Evolutionary conservation across 2,797 vertebrate species (phyloP).

Genomic region (Gallinago stenura): DNA sequence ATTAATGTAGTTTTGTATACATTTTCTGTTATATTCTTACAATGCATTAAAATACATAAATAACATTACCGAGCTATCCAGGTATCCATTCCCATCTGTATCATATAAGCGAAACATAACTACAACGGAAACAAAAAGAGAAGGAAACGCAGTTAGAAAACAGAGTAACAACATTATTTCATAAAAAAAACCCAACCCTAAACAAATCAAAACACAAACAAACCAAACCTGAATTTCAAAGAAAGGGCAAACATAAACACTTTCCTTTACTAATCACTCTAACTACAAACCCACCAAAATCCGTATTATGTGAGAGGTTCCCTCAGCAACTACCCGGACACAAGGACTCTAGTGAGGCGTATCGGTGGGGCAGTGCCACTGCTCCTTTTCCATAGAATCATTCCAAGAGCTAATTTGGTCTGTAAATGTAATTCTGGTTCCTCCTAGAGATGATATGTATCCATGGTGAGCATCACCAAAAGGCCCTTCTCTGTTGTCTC

Average conservation of each 20-base stretch:
- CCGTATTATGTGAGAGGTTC: not conserved
- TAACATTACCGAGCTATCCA: constrained; percentile 91
- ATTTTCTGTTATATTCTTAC: not conserved
- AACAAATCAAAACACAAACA: not conserved
- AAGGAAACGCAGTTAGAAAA: constrained; percentile 32
- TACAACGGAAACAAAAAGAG: constrained; percentile 71
- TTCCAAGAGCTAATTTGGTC: not conserved
- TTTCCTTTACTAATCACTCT: not conserved
- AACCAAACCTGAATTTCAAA: not conserved
- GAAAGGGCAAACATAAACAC: not conserved
- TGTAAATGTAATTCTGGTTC: not conserved
- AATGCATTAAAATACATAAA: not conserved
- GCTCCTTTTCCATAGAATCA: not conserved
- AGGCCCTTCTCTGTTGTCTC: not conserved
- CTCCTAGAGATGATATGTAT: not conserved
- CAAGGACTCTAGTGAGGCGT: accelerated
- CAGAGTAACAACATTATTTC: not conserved
- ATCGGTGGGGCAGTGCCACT: not conserved
- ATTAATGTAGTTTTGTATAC: not conserved
- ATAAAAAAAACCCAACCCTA: not conserved
- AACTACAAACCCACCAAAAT: not conserved
- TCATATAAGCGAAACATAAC: constrained; percentile 98
- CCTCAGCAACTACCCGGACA: not conserved
- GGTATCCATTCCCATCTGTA: constrained; percentile 91
- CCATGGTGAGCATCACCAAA: not conserved